Conservation (phyloP, 2,113 vertebrate species). For the Jacana jacana region DNA sequence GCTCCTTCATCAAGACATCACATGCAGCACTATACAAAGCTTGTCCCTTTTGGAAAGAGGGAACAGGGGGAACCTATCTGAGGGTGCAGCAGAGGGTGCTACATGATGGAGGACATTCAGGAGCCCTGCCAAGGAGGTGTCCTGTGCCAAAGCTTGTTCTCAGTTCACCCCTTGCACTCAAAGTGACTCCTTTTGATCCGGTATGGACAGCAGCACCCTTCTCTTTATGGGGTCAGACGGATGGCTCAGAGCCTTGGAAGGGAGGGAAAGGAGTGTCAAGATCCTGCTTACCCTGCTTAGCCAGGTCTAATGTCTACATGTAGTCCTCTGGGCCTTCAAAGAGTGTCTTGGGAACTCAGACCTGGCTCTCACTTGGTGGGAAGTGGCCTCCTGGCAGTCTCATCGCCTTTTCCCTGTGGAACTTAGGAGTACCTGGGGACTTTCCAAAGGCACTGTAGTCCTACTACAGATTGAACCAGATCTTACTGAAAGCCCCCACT, state of each 20-base stretch:
- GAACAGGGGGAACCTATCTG: background rate
- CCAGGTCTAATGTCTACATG: background rate
- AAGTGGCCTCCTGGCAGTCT: background rate
- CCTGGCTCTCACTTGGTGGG: background rate
- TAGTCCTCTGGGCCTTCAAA: background rate
- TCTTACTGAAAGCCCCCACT: background rate
- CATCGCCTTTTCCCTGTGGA: background rate
- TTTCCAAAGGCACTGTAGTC: background rate
- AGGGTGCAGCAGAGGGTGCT: background rate
- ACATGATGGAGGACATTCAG: background rate
- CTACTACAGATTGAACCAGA: background rate
- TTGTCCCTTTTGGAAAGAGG: background rate
- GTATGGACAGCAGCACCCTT: rapidly evolving
- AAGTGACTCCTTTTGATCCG: background rate
- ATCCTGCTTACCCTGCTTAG: background rate
- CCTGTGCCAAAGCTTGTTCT: background rate
- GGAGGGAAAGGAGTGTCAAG: background rate
- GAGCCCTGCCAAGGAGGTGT: background rate
- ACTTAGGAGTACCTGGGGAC: background rate
- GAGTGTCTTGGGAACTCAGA: background rate
- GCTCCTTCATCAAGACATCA: background rate
- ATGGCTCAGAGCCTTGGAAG: background rate
- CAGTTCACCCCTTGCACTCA: background rate
- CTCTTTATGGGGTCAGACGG: background rate
- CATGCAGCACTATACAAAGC: background rate